Conservation (phyloP, 2,113 vertebrate genomes). For the Rhegmatorhina hoffmannsi region DNA sequence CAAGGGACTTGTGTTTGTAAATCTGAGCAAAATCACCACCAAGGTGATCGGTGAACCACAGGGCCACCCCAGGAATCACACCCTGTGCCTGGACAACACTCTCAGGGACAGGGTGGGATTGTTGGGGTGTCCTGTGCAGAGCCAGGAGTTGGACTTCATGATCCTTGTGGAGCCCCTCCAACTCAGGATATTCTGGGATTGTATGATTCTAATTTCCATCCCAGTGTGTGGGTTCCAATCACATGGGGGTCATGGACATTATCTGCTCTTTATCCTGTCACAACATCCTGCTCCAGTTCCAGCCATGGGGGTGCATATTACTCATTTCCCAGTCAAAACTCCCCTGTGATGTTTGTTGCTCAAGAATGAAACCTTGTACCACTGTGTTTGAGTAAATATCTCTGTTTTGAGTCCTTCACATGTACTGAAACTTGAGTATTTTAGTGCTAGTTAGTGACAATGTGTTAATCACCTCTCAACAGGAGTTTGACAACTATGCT, state of each 20-base stretch:
- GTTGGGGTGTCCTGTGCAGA: neutral
- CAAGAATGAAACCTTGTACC: neutral
- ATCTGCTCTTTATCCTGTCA: neutral
- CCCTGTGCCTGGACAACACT: neutral
- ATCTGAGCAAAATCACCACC: neutral
- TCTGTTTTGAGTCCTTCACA: neutral
- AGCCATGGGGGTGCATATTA: neutral
- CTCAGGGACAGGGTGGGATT: neutral
- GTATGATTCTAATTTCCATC: neutral
- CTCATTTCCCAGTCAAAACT: neutral
- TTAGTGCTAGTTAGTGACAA: neutral
- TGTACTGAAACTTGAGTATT: neutral
- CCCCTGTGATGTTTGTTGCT: neutral
- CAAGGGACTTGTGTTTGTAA: neutral
- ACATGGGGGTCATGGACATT: neutral
- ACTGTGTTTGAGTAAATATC: neutral
- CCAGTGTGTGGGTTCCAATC: neutral
- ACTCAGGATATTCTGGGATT: neutral
- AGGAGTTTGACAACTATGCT: constrained; percentile 99
- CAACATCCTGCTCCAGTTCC: neutral
- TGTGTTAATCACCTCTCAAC: constrained; percentile 22
- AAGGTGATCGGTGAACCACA: neutral
- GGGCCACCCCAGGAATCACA: neutral
- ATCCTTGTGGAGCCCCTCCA: neutral
- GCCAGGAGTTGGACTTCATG: neutral